These are phyloP conservation scores for Heterodera carotae DNA, from an alignment of 1,140 invertebrate genomes.

Conservation along the genomic window DNA sequence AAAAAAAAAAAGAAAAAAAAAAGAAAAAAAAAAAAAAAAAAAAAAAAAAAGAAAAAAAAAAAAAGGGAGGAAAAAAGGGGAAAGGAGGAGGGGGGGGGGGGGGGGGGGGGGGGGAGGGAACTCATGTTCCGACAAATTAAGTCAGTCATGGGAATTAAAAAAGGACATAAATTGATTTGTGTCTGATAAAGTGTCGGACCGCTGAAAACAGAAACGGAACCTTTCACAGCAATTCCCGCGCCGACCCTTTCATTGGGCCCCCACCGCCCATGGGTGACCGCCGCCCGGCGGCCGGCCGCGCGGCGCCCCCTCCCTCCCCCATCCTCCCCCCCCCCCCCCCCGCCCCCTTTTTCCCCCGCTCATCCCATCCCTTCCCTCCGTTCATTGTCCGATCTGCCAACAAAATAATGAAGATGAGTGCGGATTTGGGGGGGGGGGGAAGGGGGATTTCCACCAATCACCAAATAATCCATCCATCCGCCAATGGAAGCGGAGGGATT, in stretches of 20 bases:
- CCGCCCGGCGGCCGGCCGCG: too few species aligned
- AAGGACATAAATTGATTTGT: neutral
- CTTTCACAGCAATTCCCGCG: neutral
- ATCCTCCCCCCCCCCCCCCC: too few species aligned
- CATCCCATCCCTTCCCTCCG: neutral
- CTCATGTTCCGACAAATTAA: neutral
- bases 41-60: neutral
- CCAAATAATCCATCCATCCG: neutral
- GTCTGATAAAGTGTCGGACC: neutral
- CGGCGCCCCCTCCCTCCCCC: too few species aligned
- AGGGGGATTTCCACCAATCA: neutral
- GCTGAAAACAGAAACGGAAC: neutral
- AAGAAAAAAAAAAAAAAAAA: too few species aligned
- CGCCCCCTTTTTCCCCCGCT: neutral
- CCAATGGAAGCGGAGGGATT: neutral
- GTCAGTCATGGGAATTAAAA: neutral
- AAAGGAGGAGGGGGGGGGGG: neutral
- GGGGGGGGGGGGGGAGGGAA: neutral
- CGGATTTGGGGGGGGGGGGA: neutral
- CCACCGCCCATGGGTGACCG: neutral
- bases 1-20: too few species aligned
- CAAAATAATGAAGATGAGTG: neutral
- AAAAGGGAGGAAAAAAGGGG: neutral
- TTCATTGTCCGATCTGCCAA: neutral
- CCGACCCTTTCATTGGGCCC: neutral